Evolutionary conservation across 1,140 invertebrate species (phyloP), one percentile per base, ranked within the genome.

Genomic region (Cydia fagiglandana): DNA sequence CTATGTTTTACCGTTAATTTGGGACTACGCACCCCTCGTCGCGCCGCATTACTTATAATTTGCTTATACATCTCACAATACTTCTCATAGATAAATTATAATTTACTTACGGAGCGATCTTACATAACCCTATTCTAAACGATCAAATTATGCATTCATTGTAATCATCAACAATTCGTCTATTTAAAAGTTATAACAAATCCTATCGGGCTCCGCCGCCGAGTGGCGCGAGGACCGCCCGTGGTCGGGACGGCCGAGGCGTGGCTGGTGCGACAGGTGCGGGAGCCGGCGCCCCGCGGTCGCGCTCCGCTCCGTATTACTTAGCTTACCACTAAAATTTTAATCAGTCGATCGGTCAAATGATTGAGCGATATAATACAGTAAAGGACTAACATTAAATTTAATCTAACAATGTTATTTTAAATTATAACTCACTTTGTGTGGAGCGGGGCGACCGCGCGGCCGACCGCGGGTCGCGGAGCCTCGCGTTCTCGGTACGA

Each of bases 321-420:
- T 91, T 91, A 93, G 90, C 90, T 91, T 93, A 93, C 84, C 87
- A 93, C 90, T 93, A 93, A 91, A 91, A 91, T 93, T 93, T 91
- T 93, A 93, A 91, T 93, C 91, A 93, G 91, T 93, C 91, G 88
- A 93, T 91, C 91, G 91, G 88, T 91, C 91, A 91, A 92, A 90
- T 85, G 87, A 91, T 93, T 91, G 91, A 93, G 89, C 91, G 91
- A 91, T 93, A 91, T 90, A 91, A 86, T 91, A 93, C 88, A 93
- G 90, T 91, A 93, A 91, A 91, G 88, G 91, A 93, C 91, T 91
- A 93, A 93, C 81, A 93, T 93, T 93, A 93, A 91, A 92, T 91
- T 91, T 93, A 93, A 93, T 92, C 91, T 91, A 93, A 91, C 88
- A 91, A 86, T 91, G 88, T 92, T 91, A 92, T 85, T 89, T 93